Conservation (phyloP, 35 echinoderm and acorn worm species). For the Lytechinus pictus region DNA sequence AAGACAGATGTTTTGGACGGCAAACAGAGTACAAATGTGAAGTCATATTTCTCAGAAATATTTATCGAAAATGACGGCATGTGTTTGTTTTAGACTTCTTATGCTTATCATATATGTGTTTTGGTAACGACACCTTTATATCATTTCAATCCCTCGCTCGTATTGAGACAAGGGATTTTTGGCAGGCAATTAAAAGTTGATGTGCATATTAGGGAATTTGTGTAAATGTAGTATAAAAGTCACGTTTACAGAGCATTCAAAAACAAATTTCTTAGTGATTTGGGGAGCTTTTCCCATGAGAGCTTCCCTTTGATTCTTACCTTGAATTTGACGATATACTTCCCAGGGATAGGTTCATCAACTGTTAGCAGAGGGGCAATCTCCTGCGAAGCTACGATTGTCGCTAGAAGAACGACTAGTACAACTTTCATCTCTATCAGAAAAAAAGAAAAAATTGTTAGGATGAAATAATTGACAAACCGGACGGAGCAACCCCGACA, state of each 20-base stretch:
- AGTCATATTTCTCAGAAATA: too few species aligned
- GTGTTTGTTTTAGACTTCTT: too few species aligned
- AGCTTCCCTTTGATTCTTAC: neutral
- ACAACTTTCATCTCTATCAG: neutral
- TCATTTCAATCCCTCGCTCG: too few species aligned
- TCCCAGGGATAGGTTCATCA: constrained; percentile 36
- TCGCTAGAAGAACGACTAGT: neutral
- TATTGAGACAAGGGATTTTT: too few species aligned
- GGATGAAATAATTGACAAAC: too few species aligned
- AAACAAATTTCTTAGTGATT: neutral
- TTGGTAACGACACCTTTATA: too few species aligned
- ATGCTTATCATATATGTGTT: too few species aligned
- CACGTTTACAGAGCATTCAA: neutral
- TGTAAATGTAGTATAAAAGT: neutral
- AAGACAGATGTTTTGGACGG: too few species aligned
- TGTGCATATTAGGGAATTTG: neutral
- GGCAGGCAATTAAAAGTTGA: neutral
- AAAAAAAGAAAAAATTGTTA: neutral
- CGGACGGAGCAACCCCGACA: too few species aligned
- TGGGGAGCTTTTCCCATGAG: neutral
- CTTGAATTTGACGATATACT: constrained; percentile 63
- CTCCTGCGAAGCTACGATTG: neutral
- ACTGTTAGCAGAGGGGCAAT: neutral
- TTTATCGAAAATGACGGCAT: too few species aligned
- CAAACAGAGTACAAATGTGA: too few species aligned